These are phyloP conservation scores for Actinernus sp. DNA, from an alignment of 92 coral and sea anemone genomes.

Conservation along the genomic window DNA sequence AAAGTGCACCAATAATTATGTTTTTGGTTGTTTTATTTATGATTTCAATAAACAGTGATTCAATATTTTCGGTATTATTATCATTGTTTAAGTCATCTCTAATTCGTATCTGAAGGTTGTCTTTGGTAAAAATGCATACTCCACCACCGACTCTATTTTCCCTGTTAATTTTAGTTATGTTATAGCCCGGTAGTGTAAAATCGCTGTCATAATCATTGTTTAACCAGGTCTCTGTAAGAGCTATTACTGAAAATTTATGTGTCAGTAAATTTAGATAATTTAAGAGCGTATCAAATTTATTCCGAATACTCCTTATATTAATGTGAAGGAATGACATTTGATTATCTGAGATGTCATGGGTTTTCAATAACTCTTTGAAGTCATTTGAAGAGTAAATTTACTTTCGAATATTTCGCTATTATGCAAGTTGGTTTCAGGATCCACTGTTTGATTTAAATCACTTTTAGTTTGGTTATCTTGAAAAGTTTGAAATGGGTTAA, in stretches of 20 bases:
- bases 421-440: too few species aligned
- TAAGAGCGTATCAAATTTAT: neutral
- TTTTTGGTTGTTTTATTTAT: constrained; percentile 4
- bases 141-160: neutral
- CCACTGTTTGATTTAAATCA: too few species aligned
- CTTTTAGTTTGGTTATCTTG: too few species aligned
- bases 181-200: neutral
- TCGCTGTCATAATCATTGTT: neutral
- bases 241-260: neutral
- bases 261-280: neutral
- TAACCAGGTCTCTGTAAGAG: constrained; percentile 4
- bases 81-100: neutral
- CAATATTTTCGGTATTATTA: neutral
- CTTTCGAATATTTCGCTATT: too few species aligned
- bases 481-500: too few species aligned
- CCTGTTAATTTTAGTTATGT: neutral
- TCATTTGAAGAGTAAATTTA: too few species aligned
- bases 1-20: neutral
- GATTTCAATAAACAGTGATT: constrained; percentile 11
- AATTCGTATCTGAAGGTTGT: neutral
- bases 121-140: neutral
- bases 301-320: neutral
- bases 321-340: neutral
- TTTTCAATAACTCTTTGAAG: too few species aligned
- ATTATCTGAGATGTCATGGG: too few species aligned